A percentile compares a stretch with the other conserved stretches of the same genome.
Evolutionary conservation across 2,113 vertebrate species (phyloP).

Genomic region (Turnix velox): DNA sequence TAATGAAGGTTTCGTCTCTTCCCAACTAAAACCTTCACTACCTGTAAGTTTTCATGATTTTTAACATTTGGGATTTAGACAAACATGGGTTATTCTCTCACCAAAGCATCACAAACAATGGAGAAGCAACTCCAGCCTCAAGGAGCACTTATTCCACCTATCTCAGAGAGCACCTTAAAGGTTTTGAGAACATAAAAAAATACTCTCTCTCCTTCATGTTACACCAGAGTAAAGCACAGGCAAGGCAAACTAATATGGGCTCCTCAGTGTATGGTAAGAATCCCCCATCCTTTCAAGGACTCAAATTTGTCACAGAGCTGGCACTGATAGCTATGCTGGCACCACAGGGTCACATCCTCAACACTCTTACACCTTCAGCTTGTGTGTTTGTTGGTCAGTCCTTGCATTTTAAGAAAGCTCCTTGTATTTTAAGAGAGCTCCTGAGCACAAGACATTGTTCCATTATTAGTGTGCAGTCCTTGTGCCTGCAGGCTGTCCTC

Average conservation of each 20-base stretch:
- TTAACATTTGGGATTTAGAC: not conserved
- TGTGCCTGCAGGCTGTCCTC: not conserved
- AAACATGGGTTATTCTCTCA: not conserved
- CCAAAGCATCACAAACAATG: not conserved
- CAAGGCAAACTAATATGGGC: not conserved
- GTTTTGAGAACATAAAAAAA: not conserved
- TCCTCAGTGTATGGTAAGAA: not conserved
- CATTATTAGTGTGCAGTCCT: not conserved
- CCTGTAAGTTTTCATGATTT: not conserved
- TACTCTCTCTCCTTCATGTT: not conserved
- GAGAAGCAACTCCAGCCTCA: not conserved
- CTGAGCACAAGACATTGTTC: not conserved
- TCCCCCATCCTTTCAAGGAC: fast-evolving
- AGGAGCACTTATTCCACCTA: not conserved
- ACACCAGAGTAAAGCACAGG: not conserved
- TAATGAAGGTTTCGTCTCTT: not conserved
- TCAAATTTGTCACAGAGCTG: not conserved
- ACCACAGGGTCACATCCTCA: not conserved
- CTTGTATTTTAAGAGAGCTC: not conserved
- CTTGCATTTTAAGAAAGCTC: not conserved
- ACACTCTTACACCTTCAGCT: not conserved
- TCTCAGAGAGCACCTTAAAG: fast-evolving
- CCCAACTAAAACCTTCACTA: not conserved
- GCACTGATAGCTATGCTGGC: not conserved
- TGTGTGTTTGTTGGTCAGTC: not conserved